Conservation (phyloP, 2,888 invertebrate genomes). For the Periphyllus acericola region DNA sequence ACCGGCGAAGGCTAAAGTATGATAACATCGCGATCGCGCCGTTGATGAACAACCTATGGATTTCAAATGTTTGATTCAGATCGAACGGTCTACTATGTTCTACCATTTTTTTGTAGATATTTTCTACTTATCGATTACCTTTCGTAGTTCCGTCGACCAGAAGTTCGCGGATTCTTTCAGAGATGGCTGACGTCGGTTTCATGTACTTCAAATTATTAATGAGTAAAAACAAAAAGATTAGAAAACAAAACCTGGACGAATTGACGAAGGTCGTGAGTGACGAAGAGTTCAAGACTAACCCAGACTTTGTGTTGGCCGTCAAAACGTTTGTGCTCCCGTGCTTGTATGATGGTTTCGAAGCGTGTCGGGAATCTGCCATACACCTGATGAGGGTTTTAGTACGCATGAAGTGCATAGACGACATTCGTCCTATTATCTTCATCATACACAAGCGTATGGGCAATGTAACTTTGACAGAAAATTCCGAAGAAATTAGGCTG, state of each 20-base stretch:
- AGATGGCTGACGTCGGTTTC: neutral
- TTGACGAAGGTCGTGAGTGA: constrained; percentile 68
- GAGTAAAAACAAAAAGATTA: constrained; percentile 71
- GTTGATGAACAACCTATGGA: neutral
- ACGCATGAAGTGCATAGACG: constrained; percentile 75
- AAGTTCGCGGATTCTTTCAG: neutral
- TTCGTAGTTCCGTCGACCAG: neutral
- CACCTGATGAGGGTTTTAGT: constrained; percentile 72
- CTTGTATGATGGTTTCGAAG: constrained; percentile 73
- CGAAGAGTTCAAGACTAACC: constrained; percentile 59
- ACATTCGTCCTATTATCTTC: constrained; percentile 80
- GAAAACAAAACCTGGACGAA: constrained; percentile 71
- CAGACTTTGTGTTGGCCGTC: constrained; percentile 64
- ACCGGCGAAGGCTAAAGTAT: neutral
- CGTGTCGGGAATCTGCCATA: constrained; percentile 73
- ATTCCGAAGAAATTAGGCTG: constrained; percentile 85
- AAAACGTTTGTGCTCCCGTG: constrained; percentile 68
- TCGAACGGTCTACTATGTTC: constrained; percentile 8
- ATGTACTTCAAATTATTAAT: constrained; percentile 60
- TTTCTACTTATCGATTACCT: neutral
- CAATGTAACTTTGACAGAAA: constrained; percentile 76
- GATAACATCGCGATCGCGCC: constrained; percentile 43
- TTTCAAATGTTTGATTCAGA: constrained; percentile 49
- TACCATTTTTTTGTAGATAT: neutral
- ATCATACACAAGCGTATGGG: constrained; percentile 82